Evolutionary conservation across 1,140 invertebrate species (phyloP).

Genomic region (Drosophila tropicalis): DNA sequence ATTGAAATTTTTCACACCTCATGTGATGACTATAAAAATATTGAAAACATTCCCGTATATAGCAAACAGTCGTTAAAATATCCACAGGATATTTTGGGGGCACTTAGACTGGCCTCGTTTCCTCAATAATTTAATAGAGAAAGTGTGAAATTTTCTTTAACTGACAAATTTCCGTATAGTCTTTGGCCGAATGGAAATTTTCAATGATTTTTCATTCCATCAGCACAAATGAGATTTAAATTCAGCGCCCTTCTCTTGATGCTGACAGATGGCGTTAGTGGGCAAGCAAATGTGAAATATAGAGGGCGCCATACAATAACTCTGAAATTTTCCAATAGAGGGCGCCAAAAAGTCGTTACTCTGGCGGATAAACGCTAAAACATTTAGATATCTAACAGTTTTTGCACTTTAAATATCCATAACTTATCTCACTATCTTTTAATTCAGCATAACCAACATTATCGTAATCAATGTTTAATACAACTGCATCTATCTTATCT

Average conservation of each 20-base stretch:
- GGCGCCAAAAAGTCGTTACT: background rate
- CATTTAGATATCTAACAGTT: too few relatives aligned
- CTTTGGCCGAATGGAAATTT: background rate
- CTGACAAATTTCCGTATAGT: background rate
- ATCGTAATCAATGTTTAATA: background rate
- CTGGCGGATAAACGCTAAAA: too few relatives aligned
- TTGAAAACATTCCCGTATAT: conserved; percentile 10
- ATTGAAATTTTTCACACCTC: conserved; percentile 47
- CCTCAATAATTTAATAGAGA: conserved; percentile 1
- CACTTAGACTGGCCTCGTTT: conserved; percentile 1
- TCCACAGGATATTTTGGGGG: conserved; percentile 45
- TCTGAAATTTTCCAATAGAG: background rate
- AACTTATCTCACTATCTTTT: too few relatives aligned
- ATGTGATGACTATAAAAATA: conserved; percentile 56
- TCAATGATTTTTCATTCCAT: background rate
- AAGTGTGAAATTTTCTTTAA: background rate
- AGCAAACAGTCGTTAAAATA: conserved; percentile 43
- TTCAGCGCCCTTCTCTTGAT: background rate
- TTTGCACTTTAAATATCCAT: too few relatives aligned
- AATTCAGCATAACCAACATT: background rate
- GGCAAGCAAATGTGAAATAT: background rate
- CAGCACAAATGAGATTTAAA: background rate
- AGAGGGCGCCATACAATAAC: background rate
- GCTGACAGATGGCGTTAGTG: background rate
- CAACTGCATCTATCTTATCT: background rate